Percentiles rank a stretch among this genome's conserved stretches.
phyloP scores from a whole-genome alignment of 2,113 vertebrate species.

The Chitala chitala region DNA sequence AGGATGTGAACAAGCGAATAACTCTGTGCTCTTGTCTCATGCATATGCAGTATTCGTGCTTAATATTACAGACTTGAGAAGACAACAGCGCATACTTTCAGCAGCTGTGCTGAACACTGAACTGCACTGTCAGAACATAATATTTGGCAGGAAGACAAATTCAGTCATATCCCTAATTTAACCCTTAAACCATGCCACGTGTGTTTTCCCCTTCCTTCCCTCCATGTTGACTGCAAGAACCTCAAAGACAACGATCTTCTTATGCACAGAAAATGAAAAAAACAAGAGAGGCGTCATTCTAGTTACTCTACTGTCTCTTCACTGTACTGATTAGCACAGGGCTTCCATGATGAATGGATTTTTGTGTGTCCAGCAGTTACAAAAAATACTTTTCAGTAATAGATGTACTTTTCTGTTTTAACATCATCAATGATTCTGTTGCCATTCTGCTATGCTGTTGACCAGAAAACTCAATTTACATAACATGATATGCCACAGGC shows the following conservation, averaged over 20 bases:
- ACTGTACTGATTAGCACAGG: conserved; percentile 11
- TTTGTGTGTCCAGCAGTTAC: conserved; percentile 15
- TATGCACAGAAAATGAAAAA: background rate
- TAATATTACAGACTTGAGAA: conserved; percentile 27
- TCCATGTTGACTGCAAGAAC: background rate
- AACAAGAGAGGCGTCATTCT: conserved; percentile 20
- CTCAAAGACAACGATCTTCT: background rate
- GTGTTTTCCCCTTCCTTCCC: background rate
- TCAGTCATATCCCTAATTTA: conserved; percentile 36
- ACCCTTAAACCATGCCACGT: conserved; percentile 32
- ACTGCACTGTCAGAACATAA: conserved; percentile 37
- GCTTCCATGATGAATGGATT: conserved; percentile 16
- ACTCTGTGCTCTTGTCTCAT: conserved; percentile 45
- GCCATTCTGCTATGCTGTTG: background rate
- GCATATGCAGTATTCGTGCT: conserved; percentile 51
- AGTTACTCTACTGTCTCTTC: conserved; percentile 24
- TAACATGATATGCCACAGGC: conserved; percentile 20
- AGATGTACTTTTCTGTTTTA: background rate
- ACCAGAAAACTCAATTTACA: conserved; percentile 12
- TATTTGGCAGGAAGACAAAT: conserved; percentile 38
- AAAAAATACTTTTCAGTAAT: conserved; percentile 2
- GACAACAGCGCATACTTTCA: conserved; percentile 41
- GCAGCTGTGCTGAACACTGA: conserved; percentile 41
- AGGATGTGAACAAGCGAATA: conserved; percentile 43
- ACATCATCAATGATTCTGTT: background rate